Base-by-base conservation (phyloP, 2,113 vertebrate genomes). In the Coracopsis vasa region DNA sequence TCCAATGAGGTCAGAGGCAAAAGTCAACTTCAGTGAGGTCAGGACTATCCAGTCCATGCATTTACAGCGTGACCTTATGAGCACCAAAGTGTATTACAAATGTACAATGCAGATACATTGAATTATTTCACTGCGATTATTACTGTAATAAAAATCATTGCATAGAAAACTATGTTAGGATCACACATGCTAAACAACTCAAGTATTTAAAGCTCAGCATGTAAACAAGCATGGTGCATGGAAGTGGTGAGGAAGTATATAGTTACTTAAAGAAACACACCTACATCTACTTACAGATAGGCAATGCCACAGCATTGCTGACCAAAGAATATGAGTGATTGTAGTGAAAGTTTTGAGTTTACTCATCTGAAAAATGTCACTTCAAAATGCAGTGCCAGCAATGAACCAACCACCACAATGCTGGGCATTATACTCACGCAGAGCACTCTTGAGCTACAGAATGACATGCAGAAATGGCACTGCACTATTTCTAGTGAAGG, bases 341-440 rank as follows among this genome's bases (percentile, higher is more conserved):
- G 0, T 1, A 37, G 28, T 25, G n/a, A 24, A 75, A 66, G 21
- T 56, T 75, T 61, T 42, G 60, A 53, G 15, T 39, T 88, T 33
- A 47, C 29, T 71, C 31, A 21, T 82, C 13, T 72, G 66, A 94
- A 90, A 82, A 79, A 74, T 1, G 17, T 51, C 37, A 18, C 41
- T 71, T 80, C 24, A 37, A 60, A 69, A 33, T 1, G 8, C 16
- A 41, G 4, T 56, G 44, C 61, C 65, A 91, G 78, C 54, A 77
- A 10, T 16, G 60, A 16, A 6, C 5, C 0, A 0, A 25, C 9
- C 73, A 45, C 13, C 53, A 29, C 35, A 8, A 0, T 15, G 47
- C 79, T 50, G 78, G 33, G 2, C 1, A 5, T 3, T 17, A 2
- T 3, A 9, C 21, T 13, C 51, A 17, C 0, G 1, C 48, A 54